phyloP scores from a whole-genome alignment of 1,140 invertebrate species.

The Drosophila sulfurigaster region DNA sequence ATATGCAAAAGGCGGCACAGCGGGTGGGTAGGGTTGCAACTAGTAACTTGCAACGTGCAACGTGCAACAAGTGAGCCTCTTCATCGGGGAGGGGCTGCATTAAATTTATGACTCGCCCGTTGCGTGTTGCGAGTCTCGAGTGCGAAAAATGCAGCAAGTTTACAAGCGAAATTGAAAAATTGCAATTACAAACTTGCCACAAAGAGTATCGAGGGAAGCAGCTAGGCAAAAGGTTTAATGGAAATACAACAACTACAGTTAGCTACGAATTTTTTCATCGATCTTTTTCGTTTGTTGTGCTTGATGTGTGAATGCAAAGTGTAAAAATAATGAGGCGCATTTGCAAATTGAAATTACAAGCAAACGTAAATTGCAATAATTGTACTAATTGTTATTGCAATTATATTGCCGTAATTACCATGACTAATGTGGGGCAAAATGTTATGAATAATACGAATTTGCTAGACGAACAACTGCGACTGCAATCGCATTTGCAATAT shows the following conservation, averaged over 20 bases:
- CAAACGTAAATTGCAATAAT: constrained; percentile 80
- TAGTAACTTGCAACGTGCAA: background rate
- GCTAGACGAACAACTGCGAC: constrained; percentile 2
- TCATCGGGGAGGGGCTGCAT: background rate
- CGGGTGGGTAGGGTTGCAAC: constrained; percentile 6
- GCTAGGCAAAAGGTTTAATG: constrained; percentile 21
- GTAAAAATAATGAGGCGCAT: constrained; percentile 67
- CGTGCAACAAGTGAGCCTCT: too few species aligned
- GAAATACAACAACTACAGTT: constrained; percentile 5
- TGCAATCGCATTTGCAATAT: constrained; percentile 12
- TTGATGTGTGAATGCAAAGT: constrained; percentile 41
- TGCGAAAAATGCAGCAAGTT: constrained; percentile 64
- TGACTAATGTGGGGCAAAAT: constrained; percentile 80
- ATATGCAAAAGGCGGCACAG: constrained; percentile 50
- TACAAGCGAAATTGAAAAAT: constrained; percentile 71
- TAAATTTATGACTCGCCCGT: constrained; percentile 54
- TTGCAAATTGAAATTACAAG: constrained; percentile 75
- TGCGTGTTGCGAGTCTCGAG: constrained; percentile 58
- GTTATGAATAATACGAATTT: constrained; percentile 58
- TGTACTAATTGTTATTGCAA: constrained; percentile 81
- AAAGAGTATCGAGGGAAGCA: background rate
- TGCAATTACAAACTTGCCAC: constrained; percentile 32
- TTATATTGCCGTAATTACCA: constrained; percentile 79
- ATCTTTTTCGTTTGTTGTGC: constrained; percentile 15
- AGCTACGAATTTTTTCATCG: constrained; percentile 6